Conservation (phyloP, 2,888 invertebrate genomes). For the Clusia tigrina region DNA sequence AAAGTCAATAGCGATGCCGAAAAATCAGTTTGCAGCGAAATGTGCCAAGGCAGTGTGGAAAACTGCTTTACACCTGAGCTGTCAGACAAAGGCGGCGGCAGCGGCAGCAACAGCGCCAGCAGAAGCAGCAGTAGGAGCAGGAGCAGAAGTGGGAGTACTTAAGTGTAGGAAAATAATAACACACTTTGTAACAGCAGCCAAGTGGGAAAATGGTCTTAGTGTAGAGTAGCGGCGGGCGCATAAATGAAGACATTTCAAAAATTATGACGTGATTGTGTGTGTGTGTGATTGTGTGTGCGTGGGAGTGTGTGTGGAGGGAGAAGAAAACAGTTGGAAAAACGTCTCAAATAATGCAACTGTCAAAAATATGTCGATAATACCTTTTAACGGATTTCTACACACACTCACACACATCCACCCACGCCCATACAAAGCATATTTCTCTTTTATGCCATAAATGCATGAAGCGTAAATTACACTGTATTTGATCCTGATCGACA, state of each 20-base stretch:
- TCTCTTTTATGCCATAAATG: background rate
- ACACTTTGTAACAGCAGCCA: background rate
- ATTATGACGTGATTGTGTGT: background rate
- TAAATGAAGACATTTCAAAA: constrained; percentile 8
- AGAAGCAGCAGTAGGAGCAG: background rate
- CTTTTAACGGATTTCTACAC: constrained; percentile 17
- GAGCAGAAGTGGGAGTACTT: background rate
- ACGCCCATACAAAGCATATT: background rate
- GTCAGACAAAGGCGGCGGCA: background rate
- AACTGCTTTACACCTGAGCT: constrained; percentile 1
- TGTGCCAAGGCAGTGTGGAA: background rate
- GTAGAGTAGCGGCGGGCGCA: background rate
- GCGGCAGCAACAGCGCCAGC: background rate
- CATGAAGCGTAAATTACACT: background rate
- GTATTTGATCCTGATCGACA: constrained; percentile 1
- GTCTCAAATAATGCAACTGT: constrained; percentile 14
- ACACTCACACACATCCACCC: background rate
- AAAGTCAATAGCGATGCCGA: background rate
- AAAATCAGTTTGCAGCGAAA: background rate
- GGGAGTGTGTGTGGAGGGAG: background rate
- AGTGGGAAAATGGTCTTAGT: constrained; percentile 6
- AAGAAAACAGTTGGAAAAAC: background rate
- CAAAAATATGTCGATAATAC: constrained; percentile 20
- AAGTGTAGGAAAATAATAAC: constrained; percentile 2
- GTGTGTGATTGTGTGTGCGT: background rate